phyloP scores from a whole-genome alignment of 1,140 invertebrate species.

The Eufriesea mexicana region DNA sequence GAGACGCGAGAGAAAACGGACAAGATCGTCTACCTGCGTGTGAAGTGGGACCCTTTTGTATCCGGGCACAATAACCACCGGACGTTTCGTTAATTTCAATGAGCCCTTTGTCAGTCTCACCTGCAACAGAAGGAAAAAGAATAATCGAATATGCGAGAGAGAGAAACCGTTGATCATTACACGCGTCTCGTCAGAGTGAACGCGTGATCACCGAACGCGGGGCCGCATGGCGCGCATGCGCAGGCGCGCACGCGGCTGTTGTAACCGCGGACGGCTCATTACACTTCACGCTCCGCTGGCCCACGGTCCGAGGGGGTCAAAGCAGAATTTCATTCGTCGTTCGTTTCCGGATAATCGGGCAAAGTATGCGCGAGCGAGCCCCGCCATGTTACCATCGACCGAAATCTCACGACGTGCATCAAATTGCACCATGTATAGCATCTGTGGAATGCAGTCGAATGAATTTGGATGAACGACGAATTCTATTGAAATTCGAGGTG shows the following conservation, averaged over 20 bases:
- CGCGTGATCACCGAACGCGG: constrained; percentile 62
- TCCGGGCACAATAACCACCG: constrained; percentile 26
- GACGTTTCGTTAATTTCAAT: constrained; percentile 62
- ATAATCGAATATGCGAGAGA: neutral
- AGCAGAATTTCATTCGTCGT: constrained; percentile 73
- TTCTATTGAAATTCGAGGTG: no score
- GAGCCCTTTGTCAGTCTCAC: constrained; percentile 61
- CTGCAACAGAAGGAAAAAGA: constrained; percentile 60
- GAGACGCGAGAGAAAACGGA: constrained; percentile 30
- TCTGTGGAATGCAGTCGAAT: neutral
- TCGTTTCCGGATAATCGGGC: constrained; percentile 65
- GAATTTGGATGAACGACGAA: neutral
- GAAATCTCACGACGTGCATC: neutral
- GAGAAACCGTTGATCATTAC: constrained; percentile 54
- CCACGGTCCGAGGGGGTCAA: constrained; percentile 67
- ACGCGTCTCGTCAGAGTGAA: constrained; percentile 45
- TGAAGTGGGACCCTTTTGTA: constrained; percentile 2
- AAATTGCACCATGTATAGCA: neutral
- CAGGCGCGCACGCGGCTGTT: neutral
- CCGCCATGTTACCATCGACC: neutral
- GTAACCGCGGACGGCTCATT: constrained; percentile 66
- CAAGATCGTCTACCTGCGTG: constrained; percentile 25
- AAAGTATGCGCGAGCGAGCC: constrained; percentile 11
- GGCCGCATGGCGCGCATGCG: constrained; percentile 3
- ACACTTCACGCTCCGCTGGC: constrained; percentile 71